Base-by-base conservation (phyloP, 2,888 invertebrate species). In the Drosophila incognita region DNA sequence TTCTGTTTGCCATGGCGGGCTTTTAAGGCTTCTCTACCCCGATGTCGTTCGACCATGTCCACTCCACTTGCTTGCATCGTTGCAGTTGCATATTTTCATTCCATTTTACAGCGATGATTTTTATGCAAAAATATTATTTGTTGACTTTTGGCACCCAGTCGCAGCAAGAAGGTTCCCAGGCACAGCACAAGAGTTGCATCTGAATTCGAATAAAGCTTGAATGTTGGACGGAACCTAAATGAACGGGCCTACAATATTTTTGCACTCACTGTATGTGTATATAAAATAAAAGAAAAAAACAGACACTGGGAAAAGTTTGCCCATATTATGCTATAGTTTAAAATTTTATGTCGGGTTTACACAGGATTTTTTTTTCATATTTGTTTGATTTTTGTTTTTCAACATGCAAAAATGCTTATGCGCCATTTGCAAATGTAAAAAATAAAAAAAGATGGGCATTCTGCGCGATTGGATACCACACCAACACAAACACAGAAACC, bases 101-200 rank as follows among this genome's bases (percentile, higher is more conserved):
- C 77, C 79, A 79, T 83, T 83, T 73, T 81, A 52, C 73, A 65
- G 63, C 72, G 54, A 69, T 80, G 79, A 82, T 82, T 87, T 86
- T 87, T 87, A 83, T 87, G 78, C 76, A 89, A 83, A 87, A 87
- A 87, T 83, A 85, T 85, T 87, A 82, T 87, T 87, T 87, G 87
- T 86, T 87, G 90, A 89, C 90, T 87, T 89, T 86, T 86, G 83
- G 79, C 85, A 75, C 82, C 74, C 80, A 56, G 56, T 49, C 62
- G 42, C 57, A 70, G 64, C 31, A 65, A 48, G 40, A 48, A 54
- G 15, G 21, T 46, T 31, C 21, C 31, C 24, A 46, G 4, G 35
- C 57, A 33, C 69, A 48, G 38, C 13, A 46, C 56, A 42, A 68
- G 67, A 75, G 69, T 74, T 64, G 51, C 69, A 67, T 67, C 69